Evolutionary conservation across 1,140 invertebrate species (phyloP).

Genomic region (Pseudobourletiella spinata): DNA sequence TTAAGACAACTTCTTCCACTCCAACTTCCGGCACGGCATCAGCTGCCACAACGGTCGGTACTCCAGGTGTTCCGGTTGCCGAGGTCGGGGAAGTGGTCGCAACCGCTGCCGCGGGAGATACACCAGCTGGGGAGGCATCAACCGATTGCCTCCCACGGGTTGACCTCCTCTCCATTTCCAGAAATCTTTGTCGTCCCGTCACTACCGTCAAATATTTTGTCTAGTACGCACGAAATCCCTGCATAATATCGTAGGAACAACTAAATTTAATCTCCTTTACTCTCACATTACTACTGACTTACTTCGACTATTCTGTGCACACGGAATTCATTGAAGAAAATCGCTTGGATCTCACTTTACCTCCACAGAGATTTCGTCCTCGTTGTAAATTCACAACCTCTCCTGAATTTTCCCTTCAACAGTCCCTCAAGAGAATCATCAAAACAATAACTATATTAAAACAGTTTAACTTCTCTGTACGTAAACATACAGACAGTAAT

Average conservation of each 20-base stretch:
- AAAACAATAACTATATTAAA: background rate
- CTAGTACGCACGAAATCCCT: background rate
- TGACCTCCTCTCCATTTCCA: conserved; percentile 16
- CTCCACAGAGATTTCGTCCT: no score
- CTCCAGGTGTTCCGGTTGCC: background rate
- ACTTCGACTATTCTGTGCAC: background rate
- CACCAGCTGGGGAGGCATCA: background rate
- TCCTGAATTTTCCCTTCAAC: background rate
- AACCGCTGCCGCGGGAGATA: background rate
- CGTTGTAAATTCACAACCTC: background rate
- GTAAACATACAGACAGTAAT: no score
- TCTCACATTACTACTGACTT: background rate
- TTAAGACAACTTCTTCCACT: conserved; percentile 50
- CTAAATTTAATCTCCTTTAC: background rate
- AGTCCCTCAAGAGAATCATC: background rate
- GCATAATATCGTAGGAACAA: background rate
- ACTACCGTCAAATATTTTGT: background rate
- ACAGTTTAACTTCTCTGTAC: background rate
- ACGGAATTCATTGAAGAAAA: no score
- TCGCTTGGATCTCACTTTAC: no score
- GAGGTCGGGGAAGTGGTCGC: background rate
- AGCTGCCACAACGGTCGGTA: background rate
- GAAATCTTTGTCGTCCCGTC: background rate
- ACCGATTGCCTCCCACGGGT: background rate
- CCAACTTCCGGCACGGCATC: conserved; percentile 14